These are phyloP conservation scores for Varroa destructor DNA, from an alignment of 1,140 invertebrate species.

Conservation along the genomic window DNA sequence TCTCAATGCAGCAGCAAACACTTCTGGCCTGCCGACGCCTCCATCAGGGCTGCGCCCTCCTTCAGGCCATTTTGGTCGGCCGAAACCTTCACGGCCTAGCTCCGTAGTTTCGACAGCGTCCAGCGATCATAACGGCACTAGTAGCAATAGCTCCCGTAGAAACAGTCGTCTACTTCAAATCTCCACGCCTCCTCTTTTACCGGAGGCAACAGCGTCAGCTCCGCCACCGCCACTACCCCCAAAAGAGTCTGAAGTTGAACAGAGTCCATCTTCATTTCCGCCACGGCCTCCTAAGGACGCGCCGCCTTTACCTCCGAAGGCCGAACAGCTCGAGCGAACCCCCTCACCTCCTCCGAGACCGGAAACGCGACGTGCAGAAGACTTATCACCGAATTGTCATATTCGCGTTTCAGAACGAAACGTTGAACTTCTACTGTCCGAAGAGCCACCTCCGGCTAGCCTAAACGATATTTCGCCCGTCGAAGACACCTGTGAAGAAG, in stretches of 20 bases:
- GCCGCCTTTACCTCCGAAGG: too few relatives aligned
- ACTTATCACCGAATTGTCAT: too few relatives aligned
- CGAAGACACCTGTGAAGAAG: neutral
- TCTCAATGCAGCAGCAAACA: conserved; percentile 21
- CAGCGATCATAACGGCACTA: neutral
- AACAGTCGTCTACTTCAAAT: conserved; percentile 19
- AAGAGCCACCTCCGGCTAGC: conserved; percentile 10
- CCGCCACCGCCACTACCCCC: neutral
- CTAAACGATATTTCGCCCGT: conserved; percentile 17
- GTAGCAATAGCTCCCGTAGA: neutral
- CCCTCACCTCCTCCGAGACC: too few relatives aligned
- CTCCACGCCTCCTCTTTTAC: conserved; percentile 9
- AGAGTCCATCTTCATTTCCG: neutral
- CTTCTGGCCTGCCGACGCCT: neutral
- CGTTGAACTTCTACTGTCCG: conserved; percentile 3
- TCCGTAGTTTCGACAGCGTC: conserved; percentile 13
- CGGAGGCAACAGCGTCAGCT: neutral
- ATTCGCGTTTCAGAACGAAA: conserved; percentile 2
- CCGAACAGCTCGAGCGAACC: too few relatives aligned
- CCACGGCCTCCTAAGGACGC: neutral
- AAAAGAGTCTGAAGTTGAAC: conserved; percentile 4
- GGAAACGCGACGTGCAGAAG: too few relatives aligned
- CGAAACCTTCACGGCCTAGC: conserved; percentile 19
- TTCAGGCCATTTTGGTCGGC: conserved; percentile 20
- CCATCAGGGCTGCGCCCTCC: conserved; percentile 17